Base-by-base conservation (phyloP, 2,888 invertebrate species). In the Pterostichus madidus region DNA sequence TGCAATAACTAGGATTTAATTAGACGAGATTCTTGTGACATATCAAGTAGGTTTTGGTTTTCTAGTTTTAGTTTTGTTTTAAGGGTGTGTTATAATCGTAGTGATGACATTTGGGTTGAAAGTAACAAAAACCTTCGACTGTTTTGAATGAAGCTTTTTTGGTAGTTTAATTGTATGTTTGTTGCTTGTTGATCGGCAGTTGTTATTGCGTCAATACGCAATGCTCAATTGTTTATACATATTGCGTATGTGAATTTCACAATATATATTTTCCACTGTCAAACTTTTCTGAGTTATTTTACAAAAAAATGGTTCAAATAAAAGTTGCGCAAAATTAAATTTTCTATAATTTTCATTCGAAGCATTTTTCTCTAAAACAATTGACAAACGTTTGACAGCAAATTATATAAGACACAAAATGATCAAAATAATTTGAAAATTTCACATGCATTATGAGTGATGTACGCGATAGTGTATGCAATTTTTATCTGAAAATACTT, bases 1-100 rank as follows among this genome's bases (percentile, higher is more conserved):
- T 73, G 61, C n/a, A 32, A 61, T 75, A 15, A 24, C 32, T 75
- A 13, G 81, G 61, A 81, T 56, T 73, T 73, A 80, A 73, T 53
- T 24, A 17, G 56, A 44, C 13, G 13, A 73, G 7, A 49, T 2
- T 13, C 35, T 6, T 35, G 7, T 17, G n/a, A 7, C 17, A 44
- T 11, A 61, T 61, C 46, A 61, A 61, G 78, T 78, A 78, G 15
- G 78, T 78, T 17, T 46, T 49, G n/a, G 49, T 46, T 17, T 73
- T 24, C 24, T 24, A 24, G 24, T 24, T 24, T 24, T 24, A 3
- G 1, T 24, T 73, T 73, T 1, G 46, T 61, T 77, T 11, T 44
- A 39, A 8, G 44, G 52, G 75, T 75, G 49, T 75, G 31, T 31
- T 52, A 8, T 73, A 44, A 8, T 39, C 39, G 39, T 39, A 39